Conservation (phyloP, 1,140 invertebrate species). For the Hyles euphorbiae region DNA sequence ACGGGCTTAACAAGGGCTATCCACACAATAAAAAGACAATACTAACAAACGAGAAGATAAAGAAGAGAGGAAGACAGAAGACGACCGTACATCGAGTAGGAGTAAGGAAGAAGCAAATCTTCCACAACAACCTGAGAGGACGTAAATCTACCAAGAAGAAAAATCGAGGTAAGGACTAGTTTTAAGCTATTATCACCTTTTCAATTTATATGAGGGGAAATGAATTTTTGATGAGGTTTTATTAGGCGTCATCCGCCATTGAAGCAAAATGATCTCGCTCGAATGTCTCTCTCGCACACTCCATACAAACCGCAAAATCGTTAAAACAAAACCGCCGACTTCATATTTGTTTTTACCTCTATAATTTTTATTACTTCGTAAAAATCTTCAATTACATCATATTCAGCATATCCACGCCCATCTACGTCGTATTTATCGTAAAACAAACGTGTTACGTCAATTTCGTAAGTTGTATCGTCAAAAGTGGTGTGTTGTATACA, state of each 20-base stretch:
- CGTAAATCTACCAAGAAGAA: neutral
- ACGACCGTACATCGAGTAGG: constrained; percentile 1
- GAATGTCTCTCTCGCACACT: constrained; percentile 45
- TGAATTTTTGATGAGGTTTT: too few species aligned
- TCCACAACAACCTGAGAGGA: neutral
- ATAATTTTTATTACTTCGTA: constrained; percentile 11
- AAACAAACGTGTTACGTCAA: too few species aligned
- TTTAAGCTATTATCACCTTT: too few species aligned
- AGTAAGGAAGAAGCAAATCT: neutral
- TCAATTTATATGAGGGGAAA: too few species aligned
- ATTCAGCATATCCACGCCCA: constrained; percentile 2
- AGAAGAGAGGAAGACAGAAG: constrained; percentile 20
- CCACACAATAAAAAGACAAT: constrained; percentile 54
- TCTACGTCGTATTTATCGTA: too few species aligned
- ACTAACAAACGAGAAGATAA: constrained; percentile 32
- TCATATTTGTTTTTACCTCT: constrained; percentile 2
- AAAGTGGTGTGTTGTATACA: neutral
- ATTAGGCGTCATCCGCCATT: neutral
- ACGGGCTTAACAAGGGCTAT: constrained; percentile 61
- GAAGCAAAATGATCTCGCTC: constrained; percentile 14
- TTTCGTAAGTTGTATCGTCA: too few species aligned
- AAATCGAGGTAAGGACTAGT: neutral
- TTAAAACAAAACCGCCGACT: too few species aligned
- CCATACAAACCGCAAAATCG: constrained; percentile 1
- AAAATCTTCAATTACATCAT: constrained; percentile 9